Conservation (phyloP, 2,888 invertebrate species). For the Steinernema carpocapsae region DNA sequence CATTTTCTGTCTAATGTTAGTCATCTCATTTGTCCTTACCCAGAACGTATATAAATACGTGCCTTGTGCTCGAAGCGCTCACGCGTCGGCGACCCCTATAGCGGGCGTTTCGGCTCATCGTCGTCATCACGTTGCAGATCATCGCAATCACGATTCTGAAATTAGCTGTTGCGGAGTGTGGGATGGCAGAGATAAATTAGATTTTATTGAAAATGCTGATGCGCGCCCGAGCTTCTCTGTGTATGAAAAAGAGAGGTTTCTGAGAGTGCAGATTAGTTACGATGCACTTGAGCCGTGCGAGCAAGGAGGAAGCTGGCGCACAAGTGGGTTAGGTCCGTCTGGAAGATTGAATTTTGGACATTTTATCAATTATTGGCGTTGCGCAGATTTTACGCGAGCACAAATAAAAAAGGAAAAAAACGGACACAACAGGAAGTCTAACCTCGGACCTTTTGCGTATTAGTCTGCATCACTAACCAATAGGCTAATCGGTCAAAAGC, state of each 20-base stretch:
- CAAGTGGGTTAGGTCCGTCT: not conserved
- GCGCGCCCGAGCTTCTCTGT: not conserved
- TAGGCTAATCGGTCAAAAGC: too few species aligned
- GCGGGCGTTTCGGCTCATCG: conserved; percentile 47
- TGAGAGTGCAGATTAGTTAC: not conserved
- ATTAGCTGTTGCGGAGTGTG: conserved; percentile 33
- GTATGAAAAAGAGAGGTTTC: too few species aligned
- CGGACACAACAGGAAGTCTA: too few species aligned
- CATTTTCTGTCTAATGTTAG: not conserved
- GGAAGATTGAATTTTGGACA: too few species aligned
- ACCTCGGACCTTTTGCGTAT: too few species aligned
- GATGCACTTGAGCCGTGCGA: conserved; percentile 8
- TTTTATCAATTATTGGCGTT: too few species aligned
- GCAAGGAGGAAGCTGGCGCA: not conserved
- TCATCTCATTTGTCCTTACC: conserved; percentile 45
- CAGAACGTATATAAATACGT: conserved; percentile 67
- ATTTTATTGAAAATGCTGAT: conserved; percentile 21
- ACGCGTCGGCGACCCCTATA: conserved; percentile 37
- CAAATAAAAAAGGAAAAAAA: too few species aligned
- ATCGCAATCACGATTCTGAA: conserved; percentile 65
- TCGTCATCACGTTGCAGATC: conserved; percentile 64
- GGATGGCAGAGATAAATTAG: conserved; percentile 34
- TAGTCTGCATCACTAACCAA: too few species aligned
- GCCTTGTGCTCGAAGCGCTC: conserved; percentile 52
- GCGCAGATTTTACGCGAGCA: too few species aligned